Conservation (phyloP, 1,140 invertebrate species). For the Halyomorpha halys region DNA sequence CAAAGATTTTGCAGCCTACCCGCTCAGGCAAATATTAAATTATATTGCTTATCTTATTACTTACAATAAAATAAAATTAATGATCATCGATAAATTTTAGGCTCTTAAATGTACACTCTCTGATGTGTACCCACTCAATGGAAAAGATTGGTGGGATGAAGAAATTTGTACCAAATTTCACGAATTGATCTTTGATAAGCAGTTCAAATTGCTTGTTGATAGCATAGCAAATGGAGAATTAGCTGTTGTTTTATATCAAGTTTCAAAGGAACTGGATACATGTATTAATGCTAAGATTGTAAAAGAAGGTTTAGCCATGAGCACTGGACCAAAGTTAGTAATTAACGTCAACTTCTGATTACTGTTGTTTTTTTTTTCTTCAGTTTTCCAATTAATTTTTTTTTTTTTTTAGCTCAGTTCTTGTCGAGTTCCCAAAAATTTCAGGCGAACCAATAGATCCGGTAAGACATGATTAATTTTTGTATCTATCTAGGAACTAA, state of each 20-base stretch:
- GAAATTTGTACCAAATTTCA: conserved; percentile 27
- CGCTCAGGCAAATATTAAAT: conserved; percentile 34
- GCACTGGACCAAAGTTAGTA: conserved; percentile 32
- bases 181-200: conserved; percentile 5
- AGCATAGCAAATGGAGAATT: conserved; percentile 6
- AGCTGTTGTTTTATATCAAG: conserved; percentile 29
- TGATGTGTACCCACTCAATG: conserved; percentile 30
- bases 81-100: conserved; percentile 30
- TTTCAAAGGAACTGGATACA: conserved; percentile 16
- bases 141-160: conserved; percentile 29
- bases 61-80: background rate
- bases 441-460: background rate
- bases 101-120: conserved; percentile 35
- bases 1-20: conserved; percentile 31
- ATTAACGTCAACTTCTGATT: background rate
- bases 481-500: too few relatives aligned
- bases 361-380: too few relatives aligned
- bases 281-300: conserved; percentile 33
- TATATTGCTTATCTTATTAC: background rate
- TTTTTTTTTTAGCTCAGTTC: background rate
- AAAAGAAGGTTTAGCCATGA: conserved; percentile 26
- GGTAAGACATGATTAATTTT: background rate
- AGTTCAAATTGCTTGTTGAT: conserved; percentile 10
- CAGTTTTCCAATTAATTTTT: background rate
- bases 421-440: background rate